These are phyloP conservation scores for Mormyrus lacerda DNA, from an alignment of 2,113 vertebrate species.

Conservation along the genomic window DNA sequence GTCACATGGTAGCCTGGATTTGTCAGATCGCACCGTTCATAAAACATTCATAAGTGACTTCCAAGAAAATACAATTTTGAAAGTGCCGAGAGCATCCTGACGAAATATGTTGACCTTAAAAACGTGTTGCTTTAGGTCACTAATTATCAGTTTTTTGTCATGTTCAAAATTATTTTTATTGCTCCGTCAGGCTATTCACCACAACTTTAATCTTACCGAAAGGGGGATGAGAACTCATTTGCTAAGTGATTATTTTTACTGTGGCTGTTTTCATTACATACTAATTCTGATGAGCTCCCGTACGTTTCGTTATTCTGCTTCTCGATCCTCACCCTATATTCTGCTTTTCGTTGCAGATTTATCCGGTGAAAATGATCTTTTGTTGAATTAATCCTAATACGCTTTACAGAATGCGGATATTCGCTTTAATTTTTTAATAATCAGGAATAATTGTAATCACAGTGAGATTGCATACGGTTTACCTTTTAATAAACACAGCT, in stretches of 20 bases:
- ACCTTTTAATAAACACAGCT: not conserved
- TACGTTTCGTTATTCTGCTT: not conserved
- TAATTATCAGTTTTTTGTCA: slow-evolving; percentile 36
- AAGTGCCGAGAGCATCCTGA: not conserved
- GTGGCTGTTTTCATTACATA: not conserved
- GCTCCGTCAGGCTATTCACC: not conserved
- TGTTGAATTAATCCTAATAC: not conserved
- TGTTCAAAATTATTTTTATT: slow-evolving; percentile 19
- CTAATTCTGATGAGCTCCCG: not conserved
- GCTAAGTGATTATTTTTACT: slow-evolving; percentile 24
- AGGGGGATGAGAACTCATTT: slow-evolving; percentile 10
- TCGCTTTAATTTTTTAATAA: not conserved
- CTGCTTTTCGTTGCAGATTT: not conserved
- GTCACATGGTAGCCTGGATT: not conserved
- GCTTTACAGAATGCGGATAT: not conserved
- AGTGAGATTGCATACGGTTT: not conserved
- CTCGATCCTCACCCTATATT: not conserved
- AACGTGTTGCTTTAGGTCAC: slow-evolving; percentile 40
- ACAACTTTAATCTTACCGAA: slow-evolving; percentile 17
- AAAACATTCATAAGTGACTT: not conserved
- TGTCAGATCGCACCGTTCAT: not conserved
- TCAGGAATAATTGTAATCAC: not conserved
- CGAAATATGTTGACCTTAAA: slow-evolving; percentile 33
- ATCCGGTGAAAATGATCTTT: not conserved
- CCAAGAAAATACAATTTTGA: not conserved